Base-by-base conservation (phyloP, 1,140 invertebrate genomes). In the Pectinophora gossypiella region DNA sequence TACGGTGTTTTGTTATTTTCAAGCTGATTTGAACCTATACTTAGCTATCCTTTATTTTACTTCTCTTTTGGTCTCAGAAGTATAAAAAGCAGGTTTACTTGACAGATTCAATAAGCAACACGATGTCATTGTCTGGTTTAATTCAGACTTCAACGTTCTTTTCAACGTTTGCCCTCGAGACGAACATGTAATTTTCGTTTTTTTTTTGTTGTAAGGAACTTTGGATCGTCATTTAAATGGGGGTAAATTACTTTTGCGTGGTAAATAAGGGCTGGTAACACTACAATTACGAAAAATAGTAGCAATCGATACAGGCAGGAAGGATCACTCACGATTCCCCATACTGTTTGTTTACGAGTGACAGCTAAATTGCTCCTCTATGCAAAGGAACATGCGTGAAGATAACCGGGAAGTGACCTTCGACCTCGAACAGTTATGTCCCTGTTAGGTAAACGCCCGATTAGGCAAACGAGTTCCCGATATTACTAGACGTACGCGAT, bases 151-250 rank as follows among this genome's bases (percentile, higher is more conserved):
- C n/a, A n/a, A n/a, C n/a, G n/a, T n/a, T n/a, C n/a, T n/a, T n/a
- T n/a, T 58, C 52, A 62, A 54, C 42, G 50, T 57, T 54, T 63
- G 55, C 23, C 12, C 35, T 32, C 22, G 32, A 43, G 59, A 59
- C 45, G 48, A 48, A 56, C 44, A 32, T 59, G 46, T 57, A 62
- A 62, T 62, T 60, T 63, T 48, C 22, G 51, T n/a, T 51, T 53
- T 56, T 36, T 51, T 49, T 52, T 22, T 20, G 45, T 40, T 12
- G 23, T 27, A 27, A 5, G n/a, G n/a, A 27, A 12, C 23, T 27
- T 6, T 27, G 5, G 23, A 6, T 5, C 23, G 23, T 27, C 23
- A 27, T 27, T 27, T 27, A 27, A 27, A 27, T 27, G n/a, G n/a
- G n/a, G n/a, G n/a, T n/a, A 27, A 27, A 27, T 27, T 27, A 36